These are phyloP conservation scores for Metopolophium dirhodum DNA, from an alignment of 1,140 invertebrate species.

Conservation along the genomic window DNA sequence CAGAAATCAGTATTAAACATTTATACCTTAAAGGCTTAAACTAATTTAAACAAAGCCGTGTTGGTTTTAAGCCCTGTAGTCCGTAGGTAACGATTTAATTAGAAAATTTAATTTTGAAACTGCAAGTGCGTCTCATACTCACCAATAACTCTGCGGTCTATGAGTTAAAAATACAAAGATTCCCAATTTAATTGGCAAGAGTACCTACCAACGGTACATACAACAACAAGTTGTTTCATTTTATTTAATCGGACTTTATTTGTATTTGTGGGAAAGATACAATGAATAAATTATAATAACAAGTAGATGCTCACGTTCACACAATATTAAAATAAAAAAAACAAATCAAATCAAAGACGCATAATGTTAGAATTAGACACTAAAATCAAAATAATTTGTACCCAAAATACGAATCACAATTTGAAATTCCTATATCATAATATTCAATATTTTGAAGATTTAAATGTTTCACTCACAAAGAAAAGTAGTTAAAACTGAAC, in stretches of 20 bases:
- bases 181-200: not conserved
- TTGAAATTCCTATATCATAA: not conserved
- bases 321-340: not conserved
- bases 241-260: not conserved
- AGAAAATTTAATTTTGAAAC: not conserved
- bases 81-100: not conserved
- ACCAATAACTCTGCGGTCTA: not conserved
- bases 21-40: too few relatives aligned
- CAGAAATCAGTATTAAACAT: not conserved
- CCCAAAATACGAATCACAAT: not conserved
- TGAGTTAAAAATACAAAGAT: slow-evolving; percentile 1
- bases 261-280: not conserved
- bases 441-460: not conserved
- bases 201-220: not conserved
- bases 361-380: not conserved
- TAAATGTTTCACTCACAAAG: not conserved
- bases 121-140: not conserved
- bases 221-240: slow-evolving; percentile 1
- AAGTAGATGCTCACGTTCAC: not conserved
- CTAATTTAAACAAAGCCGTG: not conserved
- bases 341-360: not conserved
- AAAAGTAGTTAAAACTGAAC: not conserved
- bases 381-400: not conserved
- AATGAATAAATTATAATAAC: not conserved
- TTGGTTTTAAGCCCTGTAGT: not conserved